These are phyloP conservation scores for Syngnathus scovelli DNA, from an alignment of 2,113 vertebrate genomes.

Conservation along the genomic window DNA sequence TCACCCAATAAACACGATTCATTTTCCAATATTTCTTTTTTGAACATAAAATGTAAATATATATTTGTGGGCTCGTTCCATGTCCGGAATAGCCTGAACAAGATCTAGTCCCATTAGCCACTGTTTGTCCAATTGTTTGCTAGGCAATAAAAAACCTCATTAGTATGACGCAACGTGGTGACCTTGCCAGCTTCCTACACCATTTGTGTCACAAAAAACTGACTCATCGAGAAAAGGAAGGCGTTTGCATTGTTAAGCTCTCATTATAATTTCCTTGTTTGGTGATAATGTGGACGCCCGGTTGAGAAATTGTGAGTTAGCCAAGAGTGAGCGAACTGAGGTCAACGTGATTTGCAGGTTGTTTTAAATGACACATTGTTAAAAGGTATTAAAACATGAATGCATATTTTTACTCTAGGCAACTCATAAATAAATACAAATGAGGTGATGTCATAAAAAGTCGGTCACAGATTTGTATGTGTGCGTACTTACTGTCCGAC, in stretches of 20 bases:
- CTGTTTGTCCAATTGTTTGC: background rate
- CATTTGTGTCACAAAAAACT: background rate
- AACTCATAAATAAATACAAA: slow-evolving; percentile 4
- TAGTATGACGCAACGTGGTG: background rate
- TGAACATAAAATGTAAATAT: too few species aligned
- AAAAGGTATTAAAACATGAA: background rate
- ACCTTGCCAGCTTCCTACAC: background rate
- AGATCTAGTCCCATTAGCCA: too few species aligned
- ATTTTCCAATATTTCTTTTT: too few species aligned
- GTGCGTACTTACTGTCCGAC: slow-evolving; percentile 83
- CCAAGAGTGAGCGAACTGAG: background rate
- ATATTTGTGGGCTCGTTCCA: too few species aligned
- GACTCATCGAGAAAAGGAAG: slow-evolving; percentile 6
- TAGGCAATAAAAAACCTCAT: background rate
- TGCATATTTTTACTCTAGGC: background rate
- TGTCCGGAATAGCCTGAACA: background rate
- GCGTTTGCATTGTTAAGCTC: background rate
- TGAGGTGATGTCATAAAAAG: slow-evolving; percentile 2
- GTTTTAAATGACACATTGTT: background rate
- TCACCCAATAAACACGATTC: too few species aligned
- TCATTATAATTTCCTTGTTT: slow-evolving; percentile 23
- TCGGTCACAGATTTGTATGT: too few species aligned
- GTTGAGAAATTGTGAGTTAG: background rate
- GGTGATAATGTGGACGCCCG: too few species aligned
- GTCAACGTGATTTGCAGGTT: background rate